phyloP scores from a whole-genome alignment of 2,888 invertebrate species.

The Ephialtes manifestator region DNA sequence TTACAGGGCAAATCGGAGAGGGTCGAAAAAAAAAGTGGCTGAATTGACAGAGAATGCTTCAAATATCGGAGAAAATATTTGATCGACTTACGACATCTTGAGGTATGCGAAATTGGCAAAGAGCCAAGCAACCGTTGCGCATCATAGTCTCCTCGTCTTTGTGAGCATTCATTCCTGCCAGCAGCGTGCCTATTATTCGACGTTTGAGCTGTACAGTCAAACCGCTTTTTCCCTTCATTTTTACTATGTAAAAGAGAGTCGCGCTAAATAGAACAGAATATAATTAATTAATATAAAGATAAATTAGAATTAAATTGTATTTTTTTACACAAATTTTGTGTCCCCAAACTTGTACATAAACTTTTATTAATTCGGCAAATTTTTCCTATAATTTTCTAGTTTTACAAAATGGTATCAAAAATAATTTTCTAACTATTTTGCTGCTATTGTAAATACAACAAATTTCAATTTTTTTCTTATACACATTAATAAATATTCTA shows the following conservation, averaged over 20 bases:
- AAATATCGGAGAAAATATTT: constrained; percentile 16
- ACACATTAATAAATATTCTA: too few relatives aligned
- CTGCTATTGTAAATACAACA: too few relatives aligned
- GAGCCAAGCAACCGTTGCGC: constrained; percentile 97
- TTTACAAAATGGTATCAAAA: too few relatives aligned
- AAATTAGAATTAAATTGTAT: background rate
- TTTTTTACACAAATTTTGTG: too few relatives aligned
- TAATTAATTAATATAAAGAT: background rate
- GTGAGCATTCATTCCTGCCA: constrained; percentile 96
- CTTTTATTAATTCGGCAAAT: too few relatives aligned
- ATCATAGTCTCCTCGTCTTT: constrained; percentile 96
- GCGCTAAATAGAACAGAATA: constrained; percentile 89
- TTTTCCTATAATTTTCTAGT: too few relatives aligned
- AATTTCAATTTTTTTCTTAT: too few relatives aligned
- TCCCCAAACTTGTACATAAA: too few relatives aligned
- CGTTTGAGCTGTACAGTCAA: constrained; percentile 92
- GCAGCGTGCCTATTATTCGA: constrained; percentile 92
- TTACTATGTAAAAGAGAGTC: constrained; percentile 97
- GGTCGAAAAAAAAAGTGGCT: too few relatives aligned
- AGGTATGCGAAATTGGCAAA: constrained; percentile 98
- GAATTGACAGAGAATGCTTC: too few relatives aligned
- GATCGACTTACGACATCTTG: constrained; percentile 93
- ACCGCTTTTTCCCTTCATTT: constrained; percentile 92
- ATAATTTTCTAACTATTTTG: too few relatives aligned
- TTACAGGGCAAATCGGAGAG: too few relatives aligned